Conservation (phyloP, 2,888 invertebrate genomes). For the Chirona hameri region DNA sequence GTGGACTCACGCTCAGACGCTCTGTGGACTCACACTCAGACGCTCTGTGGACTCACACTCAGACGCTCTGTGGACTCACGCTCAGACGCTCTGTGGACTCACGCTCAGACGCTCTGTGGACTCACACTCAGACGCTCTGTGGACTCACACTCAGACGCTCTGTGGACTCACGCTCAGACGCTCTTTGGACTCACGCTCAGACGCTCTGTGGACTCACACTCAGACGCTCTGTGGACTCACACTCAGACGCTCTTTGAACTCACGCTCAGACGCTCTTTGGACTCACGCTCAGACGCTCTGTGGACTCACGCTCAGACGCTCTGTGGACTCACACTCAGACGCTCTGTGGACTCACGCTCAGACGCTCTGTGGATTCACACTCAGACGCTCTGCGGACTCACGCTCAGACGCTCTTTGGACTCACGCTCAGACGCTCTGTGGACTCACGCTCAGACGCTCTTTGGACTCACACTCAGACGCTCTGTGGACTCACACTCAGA, state of each 20-base stretch:
- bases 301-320: background rate
- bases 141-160: background rate
- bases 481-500: no score
- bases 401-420: slow-evolving; percentile 41
- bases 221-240: background rate
- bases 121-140: no score
- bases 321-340: background rate
- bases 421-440: background rate
- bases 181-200: background rate
- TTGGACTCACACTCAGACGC: background rate
- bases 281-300: background rate
- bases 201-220: background rate
- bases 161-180: slow-evolving; percentile 48
- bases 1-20: no score
- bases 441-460: no score
- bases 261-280: background rate
- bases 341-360: background rate
- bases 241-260: no score
- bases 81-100: background rate
- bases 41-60: background rate
- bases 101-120: background rate
- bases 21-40: background rate
- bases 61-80: background rate
- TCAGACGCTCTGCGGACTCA: slow-evolving; percentile 44
- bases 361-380: background rate